Base-by-base conservation (phyloP, 1,140 invertebrate species). In the Leptinotarsa undecemlineata region DNA sequence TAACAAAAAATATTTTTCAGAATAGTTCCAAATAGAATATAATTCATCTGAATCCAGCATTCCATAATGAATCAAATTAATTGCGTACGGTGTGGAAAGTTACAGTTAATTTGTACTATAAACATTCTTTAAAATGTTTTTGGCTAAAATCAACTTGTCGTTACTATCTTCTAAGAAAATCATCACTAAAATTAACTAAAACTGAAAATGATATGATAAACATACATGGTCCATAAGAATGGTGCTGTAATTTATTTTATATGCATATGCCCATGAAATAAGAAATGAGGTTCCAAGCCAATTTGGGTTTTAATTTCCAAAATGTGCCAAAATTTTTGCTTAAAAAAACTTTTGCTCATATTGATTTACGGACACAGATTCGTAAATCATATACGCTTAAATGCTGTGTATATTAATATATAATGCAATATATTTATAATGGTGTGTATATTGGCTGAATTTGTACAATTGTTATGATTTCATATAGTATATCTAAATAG, bases 401-500 rank as follows among this genome's bases (percentile, higher is more conserved):
- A 79, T 79, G 82, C 82, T 84, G 82, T 84, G 82, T 84, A 82
- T 82, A 82, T 79, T 81, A 81, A 80, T 77, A 79, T 81, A 82
- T 80, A 84, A 84, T 82, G 83, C 82, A 84, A 84, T 84, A 84
- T 81, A 79, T 78, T 77, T 72, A 73, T 74, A 74, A 68, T 79
- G 68, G 71, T 82, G 80, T 83, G 79, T 83, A 83, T 83, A 84
- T 82, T 76, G 81, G 82, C 82, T 82, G 81, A 82, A 82, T 80
- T 77, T 83, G 83, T 84, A 84, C 83, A 84, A 83, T 82, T 84
- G 83, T 84, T 84, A 84, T 84, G 76, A 83, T 84, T 84, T 84
- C 82, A 84, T 84, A 84, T 84, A 84, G 82, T 82, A 84, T 84
- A 84, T 84, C 80, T 57, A 60, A 81, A 80, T 79, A 81, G 73